Base-by-base conservation (phyloP, 2,113 vertebrate genomes). In the Erythrocebus patas region DNA sequence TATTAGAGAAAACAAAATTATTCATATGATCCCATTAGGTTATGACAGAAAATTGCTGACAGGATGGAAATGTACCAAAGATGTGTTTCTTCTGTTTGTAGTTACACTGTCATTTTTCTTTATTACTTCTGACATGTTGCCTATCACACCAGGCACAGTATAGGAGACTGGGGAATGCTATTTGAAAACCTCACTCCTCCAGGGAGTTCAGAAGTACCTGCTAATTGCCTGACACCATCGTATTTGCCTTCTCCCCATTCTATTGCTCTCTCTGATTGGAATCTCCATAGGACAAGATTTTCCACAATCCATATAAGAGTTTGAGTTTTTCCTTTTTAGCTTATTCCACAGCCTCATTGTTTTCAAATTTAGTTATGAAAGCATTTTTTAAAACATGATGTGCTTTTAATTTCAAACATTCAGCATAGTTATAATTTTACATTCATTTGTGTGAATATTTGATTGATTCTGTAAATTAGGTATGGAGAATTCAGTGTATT, bases 1-100 rank as follows among this genome's bases (percentile, higher is more conserved):
- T 98, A 98, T 98, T 98, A 98, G 96, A 96, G 96, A 97, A 98
- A 98, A 97, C 98, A 98, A 97, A 98, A 98, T 98, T 96, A 98
- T 98, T 98, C 97, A 96, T 90, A 97, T 82, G 97, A 98, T 98
- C 96, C 98, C 96, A 98, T 98, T 98, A 98, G 93, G 92, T 95
- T 95, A 93, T 97, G 98, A 97, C 95, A 94, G 97, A 97, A 98
- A 98, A 96, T 95, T 96, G 97, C 98, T 98, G 98, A 98, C 97
- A 91, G 91, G 97, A 96, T 98, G 98, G 98, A 96, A 98, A 97
- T 86, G 93, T 96, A 96, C 95, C 95, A 32, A 93, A 95, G 89
- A 94, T 66, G 80, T 90, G 94, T 75, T 95, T 97, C 94, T 98
- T 96, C 97, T 88, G 17, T 96, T 95, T 95, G 97, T 97, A 75